A percentile compares a stretch with the other conserved stretches of the same genome.
These are phyloP conservation scores for Coelopa frigida DNA, from an alignment of 1,140 invertebrate species.

Conservation along the genomic window DNA sequence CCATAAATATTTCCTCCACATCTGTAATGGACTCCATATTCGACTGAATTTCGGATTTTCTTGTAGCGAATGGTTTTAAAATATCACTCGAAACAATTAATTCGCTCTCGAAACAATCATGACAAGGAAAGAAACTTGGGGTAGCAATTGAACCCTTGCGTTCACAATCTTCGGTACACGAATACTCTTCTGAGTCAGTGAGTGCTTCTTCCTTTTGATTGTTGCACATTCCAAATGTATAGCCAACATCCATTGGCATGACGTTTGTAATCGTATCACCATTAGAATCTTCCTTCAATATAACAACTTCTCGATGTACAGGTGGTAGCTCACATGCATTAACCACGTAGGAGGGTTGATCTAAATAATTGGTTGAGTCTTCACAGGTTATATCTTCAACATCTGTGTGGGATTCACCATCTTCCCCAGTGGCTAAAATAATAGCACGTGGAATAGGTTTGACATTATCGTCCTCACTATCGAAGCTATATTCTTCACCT, in stretches of 20 bases:
- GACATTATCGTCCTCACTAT: slow-evolving; percentile 32
- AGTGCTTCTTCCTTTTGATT: slow-evolving; percentile 33
- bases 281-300: slow-evolving; percentile 46
- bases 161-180: slow-evolving; percentile 41
- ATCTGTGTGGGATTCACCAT: slow-evolving; percentile 37
- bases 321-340: slow-evolving; percentile 34
- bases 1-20: slow-evolving; percentile 48
- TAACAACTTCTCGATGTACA: slow-evolving; percentile 45
- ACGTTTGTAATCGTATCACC: slow-evolving; percentile 46
- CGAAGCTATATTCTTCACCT: slow-evolving; percentile 36
- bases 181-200: slow-evolving; percentile 47
- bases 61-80: slow-evolving; percentile 29
- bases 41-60: slow-evolving; percentile 27
- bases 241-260: slow-evolving; percentile 44
- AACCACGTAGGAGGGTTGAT: slow-evolving; percentile 25
- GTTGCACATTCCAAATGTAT: slow-evolving; percentile 37
- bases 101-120: slow-evolving; percentile 25
- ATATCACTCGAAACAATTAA: slow-evolving; percentile 36
- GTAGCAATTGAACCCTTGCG: slow-evolving; percentile 18
- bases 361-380: slow-evolving; percentile 24
- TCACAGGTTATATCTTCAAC: slow-evolving; percentile 44
- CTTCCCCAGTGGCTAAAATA: slow-evolving; percentile 29
- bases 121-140: background rate
- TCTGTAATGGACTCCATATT: slow-evolving; percentile 46
- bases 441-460: slow-evolving; percentile 36